Percentiles rank a stretch among this genome's conserved stretches.
Evolutionary conservation across 2,113 vertebrate genomes (phyloP).

Genomic region (Corydoras maculifer): DNA sequence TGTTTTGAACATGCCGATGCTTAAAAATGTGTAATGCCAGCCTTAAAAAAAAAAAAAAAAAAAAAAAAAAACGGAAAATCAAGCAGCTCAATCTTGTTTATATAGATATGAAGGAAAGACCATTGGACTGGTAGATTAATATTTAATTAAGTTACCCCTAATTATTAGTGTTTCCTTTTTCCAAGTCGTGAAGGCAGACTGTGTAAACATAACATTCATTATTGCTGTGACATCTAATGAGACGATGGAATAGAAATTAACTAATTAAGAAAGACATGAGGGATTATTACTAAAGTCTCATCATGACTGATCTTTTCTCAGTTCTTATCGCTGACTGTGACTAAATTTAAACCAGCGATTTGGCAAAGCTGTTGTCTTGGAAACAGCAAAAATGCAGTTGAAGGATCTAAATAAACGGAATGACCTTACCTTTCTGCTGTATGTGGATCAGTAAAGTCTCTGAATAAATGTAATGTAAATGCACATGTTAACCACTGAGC

Average conservation of each 20-base stretch:
- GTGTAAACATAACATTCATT: conserved; percentile 19
- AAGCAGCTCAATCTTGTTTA: no score
- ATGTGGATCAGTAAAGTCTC: neutral
- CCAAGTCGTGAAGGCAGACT: neutral
- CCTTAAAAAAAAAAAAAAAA: no score
- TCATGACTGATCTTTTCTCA: neutral
- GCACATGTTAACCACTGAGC: no score
- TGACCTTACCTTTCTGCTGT: neutral
- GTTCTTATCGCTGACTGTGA: neutral
- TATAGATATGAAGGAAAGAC: neutral
- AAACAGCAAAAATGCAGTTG: conserved; percentile 9
- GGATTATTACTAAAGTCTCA: neutral
- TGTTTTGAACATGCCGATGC: neutral
- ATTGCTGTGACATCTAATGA: neutral
- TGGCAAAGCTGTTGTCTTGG: conserved; percentile 27
- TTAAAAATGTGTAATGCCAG: neutral
- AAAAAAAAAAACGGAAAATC: no score
- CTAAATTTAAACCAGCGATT: conserved; percentile 14
- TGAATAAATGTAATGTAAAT: no score
- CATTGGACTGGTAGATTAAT: neutral
- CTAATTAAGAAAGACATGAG: neutral
- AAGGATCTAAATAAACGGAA: neutral
- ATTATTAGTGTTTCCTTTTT: conserved; percentile 10
- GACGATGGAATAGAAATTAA: neutral
- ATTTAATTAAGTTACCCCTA: conserved; percentile 13